These are phyloP conservation scores for Collichthys lucidus DNA, from an alignment of 2,113 vertebrate genomes.

Conservation along the genomic window DNA sequence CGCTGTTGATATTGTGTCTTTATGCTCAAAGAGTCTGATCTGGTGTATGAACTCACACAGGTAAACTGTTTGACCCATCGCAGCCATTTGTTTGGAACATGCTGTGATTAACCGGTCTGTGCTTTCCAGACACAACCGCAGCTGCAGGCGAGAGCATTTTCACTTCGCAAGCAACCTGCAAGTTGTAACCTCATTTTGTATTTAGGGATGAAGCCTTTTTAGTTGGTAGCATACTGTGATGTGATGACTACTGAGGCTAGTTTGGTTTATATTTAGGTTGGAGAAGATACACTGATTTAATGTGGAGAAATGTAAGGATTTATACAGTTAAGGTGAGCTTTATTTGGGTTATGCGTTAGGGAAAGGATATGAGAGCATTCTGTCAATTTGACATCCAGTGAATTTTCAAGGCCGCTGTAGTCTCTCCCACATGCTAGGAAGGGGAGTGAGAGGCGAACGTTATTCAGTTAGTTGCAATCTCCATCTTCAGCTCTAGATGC, in stretches of 20 bases:
- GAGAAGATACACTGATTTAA: neutral
- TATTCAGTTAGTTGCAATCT: no score
- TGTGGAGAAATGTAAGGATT: neutral
- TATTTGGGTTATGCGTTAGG: neutral
- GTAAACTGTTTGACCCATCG: conserved; percentile 21
- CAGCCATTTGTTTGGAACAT: conserved; percentile 44
- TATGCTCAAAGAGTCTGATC: conserved; percentile 17
- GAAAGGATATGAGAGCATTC: neutral
- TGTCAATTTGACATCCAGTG: neutral
- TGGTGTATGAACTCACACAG: conserved; percentile 2
- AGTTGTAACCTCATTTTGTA: conserved; percentile 29
- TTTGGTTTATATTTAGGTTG: conserved; percentile 7
- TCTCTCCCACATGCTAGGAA: no score
- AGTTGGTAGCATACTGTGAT: conserved; percentile 21
- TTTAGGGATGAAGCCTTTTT: conserved; percentile 30
- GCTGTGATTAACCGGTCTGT: conserved; percentile 50
- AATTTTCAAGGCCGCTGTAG: no score
- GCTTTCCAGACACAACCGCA: conserved; percentile 43
- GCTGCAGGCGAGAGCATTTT: conserved; percentile 27
- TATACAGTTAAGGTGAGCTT: neutral
- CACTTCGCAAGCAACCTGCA: conserved; percentile 34
- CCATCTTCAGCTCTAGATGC: no score
- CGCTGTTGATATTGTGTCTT: conserved; percentile 21
- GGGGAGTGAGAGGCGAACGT: no score
- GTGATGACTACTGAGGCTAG: neutral